Evolutionary conservation across 2,888 invertebrate species (phyloP), one percentile per base, ranked within the genome.

Genomic region (Elysia crispata): DNA sequence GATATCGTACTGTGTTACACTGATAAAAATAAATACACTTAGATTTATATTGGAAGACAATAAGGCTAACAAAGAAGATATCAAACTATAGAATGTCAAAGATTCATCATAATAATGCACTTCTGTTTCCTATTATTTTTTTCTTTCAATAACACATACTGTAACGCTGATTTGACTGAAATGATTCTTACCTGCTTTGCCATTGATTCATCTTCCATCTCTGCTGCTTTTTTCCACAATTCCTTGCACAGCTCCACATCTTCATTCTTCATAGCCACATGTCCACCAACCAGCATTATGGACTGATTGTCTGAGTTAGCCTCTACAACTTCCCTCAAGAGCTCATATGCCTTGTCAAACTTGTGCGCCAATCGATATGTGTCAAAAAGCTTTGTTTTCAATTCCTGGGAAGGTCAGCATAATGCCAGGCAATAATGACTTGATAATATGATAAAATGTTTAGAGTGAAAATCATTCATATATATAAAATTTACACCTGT

Each of bases 311-410:
- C 79, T 23, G 72, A 57, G 30, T 76, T 77, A 1, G 25, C 54
- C 23, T 60, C 79, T 13, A 82, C n/a, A 33, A 81, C 76, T 13
- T 79, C 67, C 11, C 74, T 72, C n/a, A 82, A 23, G 5, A 79
- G 75, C 1, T 66, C 25, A 30, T 79, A 81, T 13, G 81, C 82
- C 33, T 77, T 75, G 5, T 60, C 49, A 31, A 66, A 33, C 31
- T 33, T 57, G 30, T 77, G 30, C 33, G 77, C 41, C n/a, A 76
- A 30, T n/a, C 79, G 64, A 33, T 76, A 77, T 6, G 31, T 18
- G 28, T 83, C 83, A 77, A 83, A 75, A 1, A 83, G 66, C 74
- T 76, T 77, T 1, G 72, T 60, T 57, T 82, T 66, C 33, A 82
- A 72, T 15, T 66, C 64, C 83, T 83, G 75, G 31, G 13, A 77